Evolutionary conservation across 2,888 invertebrate genomes (phyloP), one percentile per base, ranked within the genome.

Genomic region (Campopleginae sp.): DNA sequence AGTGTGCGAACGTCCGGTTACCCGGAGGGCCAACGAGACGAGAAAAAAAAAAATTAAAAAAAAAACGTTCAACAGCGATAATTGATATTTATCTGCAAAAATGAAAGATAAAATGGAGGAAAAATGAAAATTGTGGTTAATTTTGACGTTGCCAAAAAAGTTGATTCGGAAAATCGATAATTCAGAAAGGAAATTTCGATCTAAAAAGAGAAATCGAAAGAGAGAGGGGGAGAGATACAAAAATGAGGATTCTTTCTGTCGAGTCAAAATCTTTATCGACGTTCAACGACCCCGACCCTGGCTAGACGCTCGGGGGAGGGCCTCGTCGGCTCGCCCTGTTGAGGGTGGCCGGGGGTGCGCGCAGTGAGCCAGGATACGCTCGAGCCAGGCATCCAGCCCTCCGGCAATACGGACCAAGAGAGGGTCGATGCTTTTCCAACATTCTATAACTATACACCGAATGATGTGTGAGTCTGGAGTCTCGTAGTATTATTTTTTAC

Each of bases 251-350:
- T 86, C 86, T 80, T 80, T 82, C 89, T 89, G 91, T 89, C 88
- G 91, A 92, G 92, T 92, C 92, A 91, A 93, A 93, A 93, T 93
- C 93, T 93, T 93, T 93, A 93, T 93, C 93, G 93, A 93, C 93
- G 93, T 93, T 93, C 93, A 93, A 93, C 92, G 93, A 93, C 93
- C 93, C 93, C 93, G 92, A 93, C 92, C 93, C 93, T 93, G 93
- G 93, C 93, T 91, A 93, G 94, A 93, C 93, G 90, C 89, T 90
- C 88, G 90, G 86, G 88, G 90, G 86, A 86, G 48, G 58, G 68
- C 51, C 74, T 71, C 71, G 68, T 72, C 82, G 81, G 68, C 80
- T 82, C 86, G 81, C 84, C 83, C 78, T 80, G 86, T 84, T 74
- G 87, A 86, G 88, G 87, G 86, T 86, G 87, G 88, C 79, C 86